Percentiles rank a stretch among this genome's conserved stretches.
Evolutionary conservation across 2,113 vertebrate genomes (phyloP).

Genomic region (Chloebia gouldiae): DNA sequence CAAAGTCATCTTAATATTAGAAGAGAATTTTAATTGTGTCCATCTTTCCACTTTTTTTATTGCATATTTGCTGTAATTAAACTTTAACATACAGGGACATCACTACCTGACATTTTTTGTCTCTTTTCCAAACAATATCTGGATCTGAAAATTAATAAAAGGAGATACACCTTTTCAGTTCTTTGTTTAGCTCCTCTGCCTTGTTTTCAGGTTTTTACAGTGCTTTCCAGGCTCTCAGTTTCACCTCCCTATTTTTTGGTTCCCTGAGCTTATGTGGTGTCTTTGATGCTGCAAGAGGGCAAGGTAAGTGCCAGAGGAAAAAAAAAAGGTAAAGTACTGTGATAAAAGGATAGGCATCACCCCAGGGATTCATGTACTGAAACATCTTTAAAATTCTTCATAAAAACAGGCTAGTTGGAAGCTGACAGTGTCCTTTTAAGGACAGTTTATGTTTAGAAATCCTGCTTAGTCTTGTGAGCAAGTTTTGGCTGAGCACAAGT

Average conservation of each 20-base stretch:
- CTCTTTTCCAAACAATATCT: not conserved
- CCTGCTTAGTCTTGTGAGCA: not conserved
- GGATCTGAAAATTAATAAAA: not conserved
- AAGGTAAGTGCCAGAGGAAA: not conserved
- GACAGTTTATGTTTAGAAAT: constrained; percentile 33
- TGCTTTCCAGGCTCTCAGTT: not conserved
- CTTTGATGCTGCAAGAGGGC: not conserved
- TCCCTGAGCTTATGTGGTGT: not conserved
- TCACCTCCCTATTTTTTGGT: not conserved
- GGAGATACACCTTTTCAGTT: not conserved
- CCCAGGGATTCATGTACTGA: not conserved
- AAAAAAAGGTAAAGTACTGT: not conserved
- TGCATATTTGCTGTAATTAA: not conserved
- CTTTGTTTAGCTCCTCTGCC: not conserved
- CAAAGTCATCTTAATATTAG: not conserved
- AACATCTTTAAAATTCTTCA: not conserved
- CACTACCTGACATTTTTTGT: not conserved
- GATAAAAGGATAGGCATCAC: not conserved
- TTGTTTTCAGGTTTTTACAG: constrained; percentile 13
- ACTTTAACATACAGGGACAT: not conserved
- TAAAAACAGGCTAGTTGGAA: not conserved
- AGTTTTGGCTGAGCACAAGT: constrained; percentile 30
- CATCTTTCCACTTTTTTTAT: not conserved
- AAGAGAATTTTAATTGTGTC: not conserved
- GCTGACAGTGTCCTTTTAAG: not conserved